phyloP scores from a whole-genome alignment of 2,113 vertebrate species.

The Pelusios castaneus region DNA sequence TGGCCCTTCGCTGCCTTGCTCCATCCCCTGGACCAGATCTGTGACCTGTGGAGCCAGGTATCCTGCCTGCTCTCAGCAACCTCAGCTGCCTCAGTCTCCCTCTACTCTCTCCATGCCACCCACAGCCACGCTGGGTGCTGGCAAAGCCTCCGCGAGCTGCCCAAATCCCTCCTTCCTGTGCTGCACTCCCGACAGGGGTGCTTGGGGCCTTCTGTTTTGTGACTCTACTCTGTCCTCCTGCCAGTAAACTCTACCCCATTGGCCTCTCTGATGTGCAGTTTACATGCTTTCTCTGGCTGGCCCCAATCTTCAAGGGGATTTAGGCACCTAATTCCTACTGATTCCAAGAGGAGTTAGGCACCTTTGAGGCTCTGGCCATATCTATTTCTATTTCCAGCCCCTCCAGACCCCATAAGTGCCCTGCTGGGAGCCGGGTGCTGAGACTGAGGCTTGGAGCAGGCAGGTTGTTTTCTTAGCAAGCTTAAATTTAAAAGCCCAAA shows the following conservation, averaged over 20 bases:
- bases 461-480: not conserved
- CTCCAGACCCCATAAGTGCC: fast-evolving
- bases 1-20: too few species aligned
- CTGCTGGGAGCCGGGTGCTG: not conserved
- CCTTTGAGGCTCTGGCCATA: not conserved
- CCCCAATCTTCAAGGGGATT: not conserved
- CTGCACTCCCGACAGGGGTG: not conserved
- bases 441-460: not conserved
- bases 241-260: too few species aligned
- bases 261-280: not conserved
- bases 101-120: too few species aligned
- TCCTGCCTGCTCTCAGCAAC: not conserved
- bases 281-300: not conserved
- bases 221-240: too few species aligned
- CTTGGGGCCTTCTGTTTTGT: not conserved
- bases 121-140: too few species aligned
- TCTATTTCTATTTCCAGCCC: not conserved
- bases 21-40: not conserved
- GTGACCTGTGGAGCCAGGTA: not conserved
- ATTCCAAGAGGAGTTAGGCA: not conserved
- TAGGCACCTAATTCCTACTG: not conserved
- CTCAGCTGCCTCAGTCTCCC: not conserved
- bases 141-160: not conserved
- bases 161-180: not conserved
- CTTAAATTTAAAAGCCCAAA: not conserved